These are phyloP conservation scores for Acrossocheilus fasciatus DNA, from an alignment of 2,797 vertebrate genomes.

Conservation along the genomic window DNA sequence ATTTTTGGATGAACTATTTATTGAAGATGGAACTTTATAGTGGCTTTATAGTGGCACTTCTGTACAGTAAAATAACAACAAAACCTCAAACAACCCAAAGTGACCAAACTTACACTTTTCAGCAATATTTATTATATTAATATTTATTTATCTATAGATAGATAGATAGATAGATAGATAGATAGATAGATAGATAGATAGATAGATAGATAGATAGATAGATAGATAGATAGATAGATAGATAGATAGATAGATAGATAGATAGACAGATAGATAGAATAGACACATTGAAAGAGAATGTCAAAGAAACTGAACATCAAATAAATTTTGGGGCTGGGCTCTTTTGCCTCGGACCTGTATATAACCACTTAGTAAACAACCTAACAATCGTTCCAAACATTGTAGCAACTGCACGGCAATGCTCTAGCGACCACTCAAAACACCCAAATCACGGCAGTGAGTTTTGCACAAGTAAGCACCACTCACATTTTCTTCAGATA, in stretches of 20 bases:
- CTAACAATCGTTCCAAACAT: neutral
- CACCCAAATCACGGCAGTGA: neutral
- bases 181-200: too few species aligned
- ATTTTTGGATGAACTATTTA: neutral
- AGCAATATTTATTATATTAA: neutral
- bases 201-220: too few species aligned
- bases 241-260: too few species aligned
- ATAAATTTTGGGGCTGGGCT: neutral
- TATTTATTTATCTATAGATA: too few species aligned
- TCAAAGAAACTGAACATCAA: neutral
- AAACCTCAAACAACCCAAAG: neutral
- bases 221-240: too few species aligned
- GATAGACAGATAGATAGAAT: too few species aligned
- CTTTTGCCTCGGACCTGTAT: neutral
- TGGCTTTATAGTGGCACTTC: neutral
- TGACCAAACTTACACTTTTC: neutral
- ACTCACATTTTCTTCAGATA: neutral
- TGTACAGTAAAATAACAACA: neutral
- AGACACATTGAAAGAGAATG: neutral
- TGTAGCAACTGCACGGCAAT: neutral
- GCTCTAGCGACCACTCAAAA: neutral
- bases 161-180: too few species aligned
- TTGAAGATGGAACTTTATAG: neutral
- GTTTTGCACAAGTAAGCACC: constrained; percentile 2
- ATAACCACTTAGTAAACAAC: neutral